A percentile compares a stretch with the other conserved stretches of the same genome.
These are phyloP conservation scores for Agrilus mali DNA, from an alignment of 2,888 invertebrate species.

Conservation along the genomic window DNA sequence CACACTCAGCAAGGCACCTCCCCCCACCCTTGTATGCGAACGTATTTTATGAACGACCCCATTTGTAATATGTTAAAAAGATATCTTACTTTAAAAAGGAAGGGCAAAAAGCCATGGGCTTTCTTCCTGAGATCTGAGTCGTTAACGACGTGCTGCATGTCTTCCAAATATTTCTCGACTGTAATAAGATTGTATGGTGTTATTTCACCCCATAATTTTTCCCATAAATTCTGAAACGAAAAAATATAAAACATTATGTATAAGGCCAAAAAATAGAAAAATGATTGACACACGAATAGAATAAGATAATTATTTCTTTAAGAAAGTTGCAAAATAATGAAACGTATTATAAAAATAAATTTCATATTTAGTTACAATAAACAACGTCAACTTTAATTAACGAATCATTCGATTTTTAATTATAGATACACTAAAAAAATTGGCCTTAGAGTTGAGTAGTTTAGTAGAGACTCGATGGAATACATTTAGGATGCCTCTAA, in stretches of 20 bases:
- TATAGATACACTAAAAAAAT: neutral
- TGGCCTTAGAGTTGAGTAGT: too few species aligned
- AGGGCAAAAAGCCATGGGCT: slow-evolving; percentile 67
- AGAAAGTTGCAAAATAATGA: neutral
- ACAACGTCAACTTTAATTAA: neutral
- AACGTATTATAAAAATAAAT: too few species aligned
- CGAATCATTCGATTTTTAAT: neutral
- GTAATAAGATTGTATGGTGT: slow-evolving; percentile 71
- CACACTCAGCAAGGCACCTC: too few species aligned
- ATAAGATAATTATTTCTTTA: slow-evolving; percentile 1
- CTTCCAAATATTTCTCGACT: slow-evolving; percentile 68
- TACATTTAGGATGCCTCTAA: too few species aligned
- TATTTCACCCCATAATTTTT: slow-evolving; percentile 71
- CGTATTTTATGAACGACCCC: too few species aligned
- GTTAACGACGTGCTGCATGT: slow-evolving; percentile 71
- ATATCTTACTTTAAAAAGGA: slow-evolving; percentile 60
- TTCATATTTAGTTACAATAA: neutral
- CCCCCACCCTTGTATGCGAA: too few species aligned
- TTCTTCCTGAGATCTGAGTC: slow-evolving; percentile 61
- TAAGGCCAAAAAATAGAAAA: too few species aligned
- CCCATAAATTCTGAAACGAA: slow-evolving; percentile 55
- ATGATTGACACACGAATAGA: too few species aligned
- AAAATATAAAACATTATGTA: slow-evolving; percentile 1
- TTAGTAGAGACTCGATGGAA: too few species aligned
- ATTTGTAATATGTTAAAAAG: too few species aligned